Percentiles rank a stretch among this genome's conserved stretches.
Conservation (phyloP, 2,888 invertebrate genomes). For the Drosophila phalerata region DNA sequence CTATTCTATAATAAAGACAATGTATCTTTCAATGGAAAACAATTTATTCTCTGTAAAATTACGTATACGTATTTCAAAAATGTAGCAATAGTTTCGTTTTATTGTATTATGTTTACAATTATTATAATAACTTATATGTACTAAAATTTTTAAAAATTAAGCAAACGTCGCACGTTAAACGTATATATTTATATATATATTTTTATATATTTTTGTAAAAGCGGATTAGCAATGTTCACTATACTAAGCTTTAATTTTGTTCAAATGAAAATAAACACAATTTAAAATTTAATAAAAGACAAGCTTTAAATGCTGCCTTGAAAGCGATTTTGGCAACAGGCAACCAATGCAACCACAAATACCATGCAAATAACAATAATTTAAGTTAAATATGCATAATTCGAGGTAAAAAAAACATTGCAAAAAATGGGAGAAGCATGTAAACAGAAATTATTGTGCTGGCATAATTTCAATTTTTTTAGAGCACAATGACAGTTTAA, state of each 20-base stretch:
- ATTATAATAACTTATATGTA: no score
- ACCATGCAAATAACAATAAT: conserved; percentile 47
- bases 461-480: conserved; percentile 26
- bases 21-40: no score
- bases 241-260: neutral
- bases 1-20: no score
- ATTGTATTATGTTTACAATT: no score
- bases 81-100: no score
- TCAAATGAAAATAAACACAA: neutral
- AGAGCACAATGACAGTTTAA: conserved; percentile 31
- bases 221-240: neutral
- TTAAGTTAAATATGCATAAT: conserved; percentile 41
- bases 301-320: neutral
- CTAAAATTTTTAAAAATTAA: no score
- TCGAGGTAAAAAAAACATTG: neutral
- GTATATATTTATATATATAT: neutral
- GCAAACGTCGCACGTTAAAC: neutral
- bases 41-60: no score
- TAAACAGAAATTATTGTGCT: conserved; percentile 13
- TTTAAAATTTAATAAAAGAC: neutral
- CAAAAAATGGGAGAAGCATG: neutral
- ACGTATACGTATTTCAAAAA: no score
- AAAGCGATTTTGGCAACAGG: conserved; percentile 1
- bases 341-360: conserved; percentile 46
- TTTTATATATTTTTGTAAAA: neutral